Evolutionary conservation across 1,140 invertebrate genomes (phyloP), one percentile per base, ranked within the genome.

Genomic region (Brachystomella parvula): DNA sequence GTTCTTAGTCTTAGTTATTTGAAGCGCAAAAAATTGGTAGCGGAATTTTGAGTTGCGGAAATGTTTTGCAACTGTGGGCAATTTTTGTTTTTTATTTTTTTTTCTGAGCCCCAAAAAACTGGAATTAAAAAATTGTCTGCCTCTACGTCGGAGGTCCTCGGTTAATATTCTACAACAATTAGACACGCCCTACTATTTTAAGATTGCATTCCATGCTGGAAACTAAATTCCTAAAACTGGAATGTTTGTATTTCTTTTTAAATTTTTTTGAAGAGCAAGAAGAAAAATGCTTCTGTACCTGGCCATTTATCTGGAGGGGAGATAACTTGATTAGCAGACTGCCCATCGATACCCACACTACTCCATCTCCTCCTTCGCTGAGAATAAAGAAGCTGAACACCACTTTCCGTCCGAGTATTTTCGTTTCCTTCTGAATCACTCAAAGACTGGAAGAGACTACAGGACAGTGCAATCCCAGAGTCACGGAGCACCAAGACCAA

Each of bases 401-500:
- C 73, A 39, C 32, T 33, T n/a, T 69, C 68, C 39, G 68, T 71
- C 9, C 53, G 28, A 0, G 68, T 66, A 32, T 15, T 19, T 31
- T 63, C 66, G 26, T 24, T 63, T 12, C 71, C 70, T 71, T 98
- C 95, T 1, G 93, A 95, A 78, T 98, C 95, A 79, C 94, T 98
- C 0, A 99, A 82, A 33, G 94, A 96, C 80, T 99, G 96, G 80
- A 99, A 99, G 69, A 99, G 93, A 79, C 96, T 98, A 12, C 96
- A 92, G 19, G 95, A 97, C 2, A 99, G 80, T 0, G 96, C 94
- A 9, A 98, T 88, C 0, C 93, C 89, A 31, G 98, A 80, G 76
- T 98, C 95, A 57, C 95, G 81, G 26, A 98, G 79, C 12, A 94
- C 88, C 75, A 92, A 86, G 63, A 97, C 84, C 74, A 92, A 49